Conservation (phyloP, 2,113 vertebrate genomes). For the Thunnus maccoyii region DNA sequence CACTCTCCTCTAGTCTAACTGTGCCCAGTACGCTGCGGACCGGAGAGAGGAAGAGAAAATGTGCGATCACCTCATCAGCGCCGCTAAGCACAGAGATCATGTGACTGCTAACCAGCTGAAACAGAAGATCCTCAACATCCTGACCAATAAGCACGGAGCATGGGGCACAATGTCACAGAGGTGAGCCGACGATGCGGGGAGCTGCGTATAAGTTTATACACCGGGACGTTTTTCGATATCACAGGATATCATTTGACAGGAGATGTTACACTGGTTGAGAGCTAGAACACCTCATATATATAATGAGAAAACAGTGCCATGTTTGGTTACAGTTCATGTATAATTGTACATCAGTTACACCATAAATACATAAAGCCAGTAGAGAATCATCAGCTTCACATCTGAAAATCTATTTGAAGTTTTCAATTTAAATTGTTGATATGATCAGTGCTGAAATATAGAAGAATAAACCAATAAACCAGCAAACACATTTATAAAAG, state of each 20-base stretch:
- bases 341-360: not conserved
- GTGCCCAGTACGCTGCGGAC: slow-evolving; percentile 97
- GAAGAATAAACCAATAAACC: not conserved
- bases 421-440: not conserved
- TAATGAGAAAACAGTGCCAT: not conserved
- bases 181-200: slow-evolving; percentile 66
- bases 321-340: not conserved
- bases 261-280: not conserved
- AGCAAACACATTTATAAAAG: not conserved
- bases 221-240: slow-evolving; percentile 6
- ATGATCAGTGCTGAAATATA: not conserved
- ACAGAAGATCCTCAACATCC: slow-evolving; percentile 99
- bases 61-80: slow-evolving; percentile 99
- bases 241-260: slow-evolving; percentile 4
- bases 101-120: slow-evolving; percentile 99
- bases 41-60: slow-evolving; percentile 98
- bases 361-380: not conserved
- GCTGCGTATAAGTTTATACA: not conserved
- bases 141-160: slow-evolving; percentile 98
- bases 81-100: slow-evolving; percentile 97
- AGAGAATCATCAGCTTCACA: not conserved
- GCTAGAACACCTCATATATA: not conserved
- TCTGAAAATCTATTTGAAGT: not conserved
- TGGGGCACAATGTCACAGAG: slow-evolving; percentile 98
- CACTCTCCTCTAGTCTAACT: slow-evolving; percentile 89